Conservation (phyloP, 2,888 invertebrate genomes). For the Drepana falcataria region DNA sequence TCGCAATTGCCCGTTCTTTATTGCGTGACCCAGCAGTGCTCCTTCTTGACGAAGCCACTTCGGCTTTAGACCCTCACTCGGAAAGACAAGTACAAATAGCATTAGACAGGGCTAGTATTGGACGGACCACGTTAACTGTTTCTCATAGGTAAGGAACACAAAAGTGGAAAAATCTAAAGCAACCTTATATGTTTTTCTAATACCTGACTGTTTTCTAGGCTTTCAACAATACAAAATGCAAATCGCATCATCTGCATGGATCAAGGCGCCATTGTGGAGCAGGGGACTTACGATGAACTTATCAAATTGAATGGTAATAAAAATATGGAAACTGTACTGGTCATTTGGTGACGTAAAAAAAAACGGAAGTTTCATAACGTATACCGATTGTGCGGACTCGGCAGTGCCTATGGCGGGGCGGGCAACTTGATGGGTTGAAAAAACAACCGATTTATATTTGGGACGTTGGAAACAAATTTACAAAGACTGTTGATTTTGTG, state of each 20-base stretch:
- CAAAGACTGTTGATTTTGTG: no score
- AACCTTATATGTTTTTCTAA: no score
- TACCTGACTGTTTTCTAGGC: constrained; percentile 37
- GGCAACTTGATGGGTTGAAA: no score
- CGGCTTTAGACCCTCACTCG: constrained; percentile 88
- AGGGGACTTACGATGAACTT: constrained; percentile 86
- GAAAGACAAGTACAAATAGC: constrained; percentile 90
- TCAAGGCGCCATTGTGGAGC: constrained; percentile 84
- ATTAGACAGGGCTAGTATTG: constrained; percentile 83
- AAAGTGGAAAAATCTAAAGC: no score
- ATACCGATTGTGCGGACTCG: no score
- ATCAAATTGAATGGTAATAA: constrained; percentile 80
- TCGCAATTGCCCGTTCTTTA: constrained; percentile 90
- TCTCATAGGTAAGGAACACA: constrained; percentile 75
- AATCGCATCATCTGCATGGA: constrained; percentile 85
- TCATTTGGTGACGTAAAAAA: not conserved
- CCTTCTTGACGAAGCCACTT: constrained; percentile 89
- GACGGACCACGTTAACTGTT: constrained; percentile 85
- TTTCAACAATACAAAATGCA: constrained; percentile 85
- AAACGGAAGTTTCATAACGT: no score
- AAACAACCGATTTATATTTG: no score
- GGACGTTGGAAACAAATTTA: no score
- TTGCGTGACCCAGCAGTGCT: constrained; percentile 86
- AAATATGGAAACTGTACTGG: not conserved
- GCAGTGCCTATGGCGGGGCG: no score